Conservation (phyloP, 2,888 invertebrate species). For the Acanthosepion pharaonis region DNA sequence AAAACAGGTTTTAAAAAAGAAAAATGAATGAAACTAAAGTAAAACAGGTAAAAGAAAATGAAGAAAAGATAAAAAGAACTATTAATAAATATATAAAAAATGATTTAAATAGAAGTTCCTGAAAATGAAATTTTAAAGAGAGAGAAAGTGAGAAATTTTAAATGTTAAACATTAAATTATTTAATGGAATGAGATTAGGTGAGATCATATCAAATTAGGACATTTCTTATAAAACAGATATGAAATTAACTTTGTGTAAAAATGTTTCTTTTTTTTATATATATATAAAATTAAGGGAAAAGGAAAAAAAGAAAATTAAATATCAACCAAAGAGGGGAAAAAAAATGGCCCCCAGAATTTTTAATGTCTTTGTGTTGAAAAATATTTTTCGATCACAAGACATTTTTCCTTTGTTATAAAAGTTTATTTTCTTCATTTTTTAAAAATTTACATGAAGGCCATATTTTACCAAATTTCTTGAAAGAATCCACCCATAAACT, state of each 20-base stretch:
- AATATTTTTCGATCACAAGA: neutral
- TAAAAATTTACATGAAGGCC: constrained; percentile 10
- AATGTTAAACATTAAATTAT: neutral
- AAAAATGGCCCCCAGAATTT: neutral
- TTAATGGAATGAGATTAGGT: neutral
- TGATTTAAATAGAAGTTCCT: neutral
- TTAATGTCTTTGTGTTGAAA: neutral
- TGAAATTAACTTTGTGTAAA: neutral
- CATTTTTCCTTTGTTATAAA: neutral
- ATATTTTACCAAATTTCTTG: neutral
- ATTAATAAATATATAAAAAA: no score
- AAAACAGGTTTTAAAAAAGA: no score
- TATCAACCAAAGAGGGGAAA: neutral
- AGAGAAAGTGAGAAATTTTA: neutral
- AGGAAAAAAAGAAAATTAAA: neutral
- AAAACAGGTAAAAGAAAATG: no score
- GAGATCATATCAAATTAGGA: neutral
- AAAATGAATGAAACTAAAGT: no score
- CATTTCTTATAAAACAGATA: neutral
- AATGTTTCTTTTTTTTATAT: neutral
- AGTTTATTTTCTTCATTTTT: neutral
- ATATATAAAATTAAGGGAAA: neutral
- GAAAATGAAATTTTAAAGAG: neutral
- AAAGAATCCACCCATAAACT: neutral
- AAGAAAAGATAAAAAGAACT: no score